Evolutionary conservation across 2,113 vertebrate species (phyloP), one percentile per base, ranked within the genome.

Genomic region (Heliornis fulica): DNA sequence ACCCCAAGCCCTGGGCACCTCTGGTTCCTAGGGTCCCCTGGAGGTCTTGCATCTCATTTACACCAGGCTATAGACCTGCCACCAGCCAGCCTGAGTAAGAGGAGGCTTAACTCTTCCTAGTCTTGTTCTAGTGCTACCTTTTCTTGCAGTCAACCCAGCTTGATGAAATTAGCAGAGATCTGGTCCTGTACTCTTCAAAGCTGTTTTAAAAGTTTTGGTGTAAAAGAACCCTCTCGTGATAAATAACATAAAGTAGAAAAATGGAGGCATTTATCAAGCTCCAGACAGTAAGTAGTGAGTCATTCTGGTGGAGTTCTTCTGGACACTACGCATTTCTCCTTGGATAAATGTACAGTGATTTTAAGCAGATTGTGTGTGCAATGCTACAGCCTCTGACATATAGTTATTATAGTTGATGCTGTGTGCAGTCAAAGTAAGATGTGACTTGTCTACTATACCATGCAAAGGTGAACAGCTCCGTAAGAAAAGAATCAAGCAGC

Each of bases 381-480:
- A 2, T 13, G 40, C 82, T 90, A 21, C 85, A 95, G 87, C 69
- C 87, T 92, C 94, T 96, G 92, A 96, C 94, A 93, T 96, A 94
- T 32, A 91, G 82, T 90, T 93, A 94, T 96, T 96, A 94, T 31
- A 95, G 83, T 4, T 85, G 90, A 77, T 93, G 65, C 51, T 87
- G 69, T 10, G 0, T 85, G 84, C 90, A 92, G 61, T 96, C 94
- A 96, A 82, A 92, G 92, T 79, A 96, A 96, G 93, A 97, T 96
- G 82, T 93, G 87, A 92, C 94, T 97, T 90, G 83, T 94, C 94
- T 95, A 21, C 90, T 91, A 95, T 51, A 93, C 87, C 94, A 96
- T 83, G 90, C 87, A 97, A 96, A 97, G 95, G 92, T 96, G 97
- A 97, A 97, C 82, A 68, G 72, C 92, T 93, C 75, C 11, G 1